Evolutionary conservation across 2,888 invertebrate genomes (phyloP).

Genomic region (Alviniconcha strummeri): DNA sequence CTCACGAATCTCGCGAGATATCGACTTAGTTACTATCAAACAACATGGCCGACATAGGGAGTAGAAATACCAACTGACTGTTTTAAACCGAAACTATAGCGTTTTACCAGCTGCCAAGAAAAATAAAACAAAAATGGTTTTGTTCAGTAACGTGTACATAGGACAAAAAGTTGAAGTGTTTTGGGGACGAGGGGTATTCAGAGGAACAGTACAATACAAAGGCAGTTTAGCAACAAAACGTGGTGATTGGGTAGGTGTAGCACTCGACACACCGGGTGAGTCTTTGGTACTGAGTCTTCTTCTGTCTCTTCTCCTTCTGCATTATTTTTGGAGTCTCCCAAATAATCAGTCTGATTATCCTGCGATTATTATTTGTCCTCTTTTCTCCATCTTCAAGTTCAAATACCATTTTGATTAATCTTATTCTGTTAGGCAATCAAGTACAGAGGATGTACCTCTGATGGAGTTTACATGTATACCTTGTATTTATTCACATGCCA

Average conservation of each 20-base stretch:
- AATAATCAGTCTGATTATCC: no score
- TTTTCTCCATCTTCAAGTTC: no score
- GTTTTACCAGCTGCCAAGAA: not conserved
- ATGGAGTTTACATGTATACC: no score
- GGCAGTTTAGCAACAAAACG: slow-evolving; percentile 62
- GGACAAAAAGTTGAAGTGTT: slow-evolving; percentile 69
- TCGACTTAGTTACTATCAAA: slow-evolving; percentile 33
- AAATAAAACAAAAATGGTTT: slow-evolving; percentile 57
- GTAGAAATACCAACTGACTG: not conserved
- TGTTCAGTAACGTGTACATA: slow-evolving; percentile 65
- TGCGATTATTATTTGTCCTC: no score
- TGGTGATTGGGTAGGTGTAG: slow-evolving; percentile 72
- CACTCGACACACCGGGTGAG: slow-evolving; percentile 64
- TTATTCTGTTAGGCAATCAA: no score
- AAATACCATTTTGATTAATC: no score
- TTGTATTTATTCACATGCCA: no score
- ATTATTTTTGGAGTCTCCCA: no score
- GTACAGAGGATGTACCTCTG: no score
- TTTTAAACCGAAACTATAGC: not conserved
- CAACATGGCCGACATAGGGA: slow-evolving; percentile 32
- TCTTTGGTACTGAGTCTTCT: not conserved
- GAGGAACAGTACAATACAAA: slow-evolving; percentile 67
- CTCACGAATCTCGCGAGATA: slow-evolving; percentile 5
- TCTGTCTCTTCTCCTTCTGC: no score
- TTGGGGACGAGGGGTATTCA: slow-evolving; percentile 53